Evolutionary conservation across 2,797 vertebrate species (phyloP), one percentile per base, ranked within the genome.

Genomic region (Chaenodraco wilsoni): DNA sequence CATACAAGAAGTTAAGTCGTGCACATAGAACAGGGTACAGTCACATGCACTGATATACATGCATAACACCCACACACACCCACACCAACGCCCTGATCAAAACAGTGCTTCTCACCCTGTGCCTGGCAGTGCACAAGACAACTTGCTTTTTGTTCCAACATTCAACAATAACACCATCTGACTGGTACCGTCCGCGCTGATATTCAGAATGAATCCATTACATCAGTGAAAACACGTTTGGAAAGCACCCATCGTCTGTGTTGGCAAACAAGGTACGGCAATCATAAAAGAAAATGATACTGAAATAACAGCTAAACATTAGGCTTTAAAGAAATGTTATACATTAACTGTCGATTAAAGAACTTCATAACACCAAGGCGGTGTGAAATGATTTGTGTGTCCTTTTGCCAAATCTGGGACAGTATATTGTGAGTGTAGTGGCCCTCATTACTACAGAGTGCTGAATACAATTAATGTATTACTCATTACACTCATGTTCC

Each of bases 391-490:
- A 52, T 51, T 3, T 27, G 45, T 59, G 16, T 37, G 23, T n/a
- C 48, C 44, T 51, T 72, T 50, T 48, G 27, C 60, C 65, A 80
- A 67, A 87, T 68, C 15, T 57, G 23, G 70, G 78, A 44, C 68
- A 44, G 56, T 66, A 70, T 79, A 74, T 79, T 81, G 74, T 59
- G 64, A 72, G 41, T 23, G n/a, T 33, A 37, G 23, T 50, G 44
- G 21, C 46, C 71, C 69, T 80, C 60, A 75, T 86, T 74, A 82
- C 59, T 66, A 62, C 14, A 13, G 59, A 87, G 78, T 78, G 62
- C 62, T 50, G 43, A 67, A 76, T 52, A 84, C 79, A 71, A 68
- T 72, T 70, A 68, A 87, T 87, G 51, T 72, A 74, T 46, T 37
- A 9, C 1, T 84, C 44, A 62, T 60, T 62, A 62, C 31, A 9